Percentiles rank a stretch among this genome's conserved stretches.
These are phyloP conservation scores for Pachliopta kotzebuea DNA, from an alignment of 2,888 invertebrate species.

Conservation along the genomic window DNA sequence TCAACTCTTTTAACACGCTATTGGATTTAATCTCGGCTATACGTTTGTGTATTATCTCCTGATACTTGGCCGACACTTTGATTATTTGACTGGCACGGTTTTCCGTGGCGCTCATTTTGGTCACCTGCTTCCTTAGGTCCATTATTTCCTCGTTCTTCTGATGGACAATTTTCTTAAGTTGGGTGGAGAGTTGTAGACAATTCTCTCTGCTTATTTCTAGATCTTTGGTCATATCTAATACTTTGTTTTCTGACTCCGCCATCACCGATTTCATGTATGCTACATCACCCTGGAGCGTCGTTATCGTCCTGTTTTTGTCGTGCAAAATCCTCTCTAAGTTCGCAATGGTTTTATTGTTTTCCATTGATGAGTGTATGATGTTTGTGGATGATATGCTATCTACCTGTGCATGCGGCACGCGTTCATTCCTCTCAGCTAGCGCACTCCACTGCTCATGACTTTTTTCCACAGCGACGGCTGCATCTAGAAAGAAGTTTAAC, in stretches of 20 bases:
- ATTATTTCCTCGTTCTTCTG: slow-evolving; percentile 72
- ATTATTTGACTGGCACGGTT: slow-evolving; percentile 69
- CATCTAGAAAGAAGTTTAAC: slow-evolving; percentile 46
- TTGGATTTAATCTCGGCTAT: slow-evolving; percentile 70
- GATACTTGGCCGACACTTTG: slow-evolving; percentile 71
- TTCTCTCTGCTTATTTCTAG: slow-evolving; percentile 62
- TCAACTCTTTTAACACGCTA: slow-evolving; percentile 66
- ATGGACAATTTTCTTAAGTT: slow-evolving; percentile 66
- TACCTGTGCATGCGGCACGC: slow-evolving; percentile 58
- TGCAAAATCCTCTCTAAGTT: slow-evolving; percentile 69
- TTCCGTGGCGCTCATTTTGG: slow-evolving; percentile 64
- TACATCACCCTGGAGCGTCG: slow-evolving; percentile 62
- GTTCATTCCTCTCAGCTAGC: slow-evolving; percentile 45
- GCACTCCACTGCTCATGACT: slow-evolving; percentile 42
- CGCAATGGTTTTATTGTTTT: slow-evolving; percentile 64
- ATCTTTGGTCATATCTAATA: slow-evolving; percentile 63
- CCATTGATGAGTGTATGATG: slow-evolving; percentile 59
- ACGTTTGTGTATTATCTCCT: slow-evolving; percentile 67
- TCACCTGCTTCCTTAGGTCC: slow-evolving; percentile 64
- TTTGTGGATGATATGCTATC: slow-evolving; percentile 60
- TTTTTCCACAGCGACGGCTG: slow-evolving; percentile 49
- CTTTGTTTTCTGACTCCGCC: slow-evolving; percentile 67
- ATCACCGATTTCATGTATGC: slow-evolving; percentile 61
- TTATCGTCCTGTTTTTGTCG: slow-evolving; percentile 68
- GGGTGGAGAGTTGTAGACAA: slow-evolving; percentile 60